Conservation (phyloP, 2,797 vertebrate genomes). For the Hirundo rustica region DNA sequence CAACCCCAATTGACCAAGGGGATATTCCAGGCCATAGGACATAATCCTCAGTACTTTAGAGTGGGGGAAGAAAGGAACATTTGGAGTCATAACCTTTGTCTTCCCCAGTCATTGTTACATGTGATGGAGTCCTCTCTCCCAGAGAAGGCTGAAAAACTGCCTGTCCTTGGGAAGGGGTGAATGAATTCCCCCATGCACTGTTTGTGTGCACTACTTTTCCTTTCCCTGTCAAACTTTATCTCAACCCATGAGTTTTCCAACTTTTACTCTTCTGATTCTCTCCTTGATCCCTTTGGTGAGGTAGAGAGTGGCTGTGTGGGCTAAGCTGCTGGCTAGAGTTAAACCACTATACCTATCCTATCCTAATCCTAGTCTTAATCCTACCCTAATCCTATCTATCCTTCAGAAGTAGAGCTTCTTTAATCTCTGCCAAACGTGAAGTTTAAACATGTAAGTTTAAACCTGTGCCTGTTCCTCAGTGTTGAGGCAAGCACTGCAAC, state of each 20-base stretch:
- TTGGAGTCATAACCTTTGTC: not conserved
- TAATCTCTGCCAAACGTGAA: not conserved
- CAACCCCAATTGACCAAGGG: not conserved
- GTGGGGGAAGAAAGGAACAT: not conserved
- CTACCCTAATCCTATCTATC: not conserved
- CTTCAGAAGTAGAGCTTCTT: not conserved
- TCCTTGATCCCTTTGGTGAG: fast-evolving
- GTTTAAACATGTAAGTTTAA: not conserved
- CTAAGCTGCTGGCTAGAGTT: not conserved
- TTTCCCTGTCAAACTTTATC: not conserved
- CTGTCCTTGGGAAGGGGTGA: not conserved
- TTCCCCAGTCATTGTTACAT: not conserved
- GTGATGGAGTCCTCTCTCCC: not conserved
- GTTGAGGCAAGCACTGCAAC: not conserved
- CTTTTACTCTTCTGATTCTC: not conserved
- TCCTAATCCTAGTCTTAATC: not conserved
- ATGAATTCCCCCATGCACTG: not conserved
- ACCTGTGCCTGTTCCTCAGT: not conserved
- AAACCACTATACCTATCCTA: not conserved
- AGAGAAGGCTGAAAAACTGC: not conserved
- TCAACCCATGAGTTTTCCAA: not conserved
- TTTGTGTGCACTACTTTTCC: not conserved
- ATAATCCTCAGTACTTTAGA: not conserved
- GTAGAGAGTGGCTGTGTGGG: not conserved
- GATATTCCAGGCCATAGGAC: too few relatives aligned